Evolutionary conservation across 2,888 invertebrate genomes (phyloP).

Genomic region (Lycia hirtaria): DNA sequence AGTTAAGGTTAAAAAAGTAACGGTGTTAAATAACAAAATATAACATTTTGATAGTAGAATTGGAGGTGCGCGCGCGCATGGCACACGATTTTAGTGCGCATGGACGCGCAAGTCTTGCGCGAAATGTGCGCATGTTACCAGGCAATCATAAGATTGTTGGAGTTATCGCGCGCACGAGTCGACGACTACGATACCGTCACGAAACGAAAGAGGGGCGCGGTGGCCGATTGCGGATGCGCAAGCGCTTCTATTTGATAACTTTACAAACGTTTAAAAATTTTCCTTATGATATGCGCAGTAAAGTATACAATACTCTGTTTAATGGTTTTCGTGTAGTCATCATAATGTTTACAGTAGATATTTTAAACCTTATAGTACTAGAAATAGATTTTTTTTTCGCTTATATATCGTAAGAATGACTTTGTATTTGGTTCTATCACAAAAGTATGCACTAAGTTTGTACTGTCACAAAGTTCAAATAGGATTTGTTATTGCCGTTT

Average conservation of each 20-base stretch:
- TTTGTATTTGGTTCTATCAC: too few species aligned
- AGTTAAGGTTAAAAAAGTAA: neutral
- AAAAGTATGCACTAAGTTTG: too few species aligned
- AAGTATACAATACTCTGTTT: conserved; percentile 2
- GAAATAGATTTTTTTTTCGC: too few species aligned
- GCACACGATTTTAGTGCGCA: conserved; percentile 70
- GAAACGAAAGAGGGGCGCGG: conserved; percentile 24
- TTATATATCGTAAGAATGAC: too few species aligned
- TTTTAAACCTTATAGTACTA: too few species aligned
- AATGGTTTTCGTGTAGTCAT: too few species aligned
- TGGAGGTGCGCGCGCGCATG: conserved; percentile 70
- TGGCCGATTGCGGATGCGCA: conserved; percentile 45
- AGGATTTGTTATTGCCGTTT: too few species aligned
- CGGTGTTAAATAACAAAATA: neutral
- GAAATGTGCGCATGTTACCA: conserved; percentile 82
- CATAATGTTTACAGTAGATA: too few species aligned
- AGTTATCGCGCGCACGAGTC: conserved; percentile 25
- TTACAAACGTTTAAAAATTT: conserved; percentile 28
- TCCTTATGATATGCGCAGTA: rapidly evolving
- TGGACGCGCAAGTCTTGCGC: conserved; percentile 78
- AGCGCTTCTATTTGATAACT: conserved; percentile 12
- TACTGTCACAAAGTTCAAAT: too few species aligned
- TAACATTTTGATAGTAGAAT: conserved; percentile 29
- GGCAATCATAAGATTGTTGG: conserved; percentile 57
- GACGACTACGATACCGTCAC: conserved; percentile 24